Conservation (phyloP, 2,797 vertebrate species). For the Spea hammondii region DNA sequence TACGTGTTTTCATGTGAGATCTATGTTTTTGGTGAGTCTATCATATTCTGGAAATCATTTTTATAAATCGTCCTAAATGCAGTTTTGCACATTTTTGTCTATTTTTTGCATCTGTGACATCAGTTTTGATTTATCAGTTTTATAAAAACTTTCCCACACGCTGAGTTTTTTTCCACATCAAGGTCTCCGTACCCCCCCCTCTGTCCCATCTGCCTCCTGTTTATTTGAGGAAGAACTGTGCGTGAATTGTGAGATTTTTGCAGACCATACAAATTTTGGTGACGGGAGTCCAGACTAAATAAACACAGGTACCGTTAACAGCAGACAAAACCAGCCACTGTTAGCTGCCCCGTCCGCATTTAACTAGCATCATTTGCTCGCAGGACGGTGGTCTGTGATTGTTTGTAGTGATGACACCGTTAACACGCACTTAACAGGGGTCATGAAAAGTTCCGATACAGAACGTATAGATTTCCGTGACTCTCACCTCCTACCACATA, state of each 20-base stretch:
- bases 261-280: conserved; percentile 24
- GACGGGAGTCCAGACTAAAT: conserved; percentile 23
- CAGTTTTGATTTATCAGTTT: not conserved
- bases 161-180: not conserved
- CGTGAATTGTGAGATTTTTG: conserved; percentile 7
- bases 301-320: conserved; percentile 2
- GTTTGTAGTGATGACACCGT: conserved; percentile 15
- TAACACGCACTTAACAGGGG: conserved; percentile 22
- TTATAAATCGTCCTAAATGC: too few relatives aligned
- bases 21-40: too few relatives aligned
- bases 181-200: not conserved
- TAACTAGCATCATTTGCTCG: conserved; percentile 8
- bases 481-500: not conserved
- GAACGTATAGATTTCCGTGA: not conserved
- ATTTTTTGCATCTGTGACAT: too few relatives aligned
- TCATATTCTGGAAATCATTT: too few relatives aligned
- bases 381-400: not conserved
- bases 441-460: conserved; percentile 4
- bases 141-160: not conserved
- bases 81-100: too few relatives aligned
- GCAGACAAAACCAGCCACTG: conserved; percentile 13
- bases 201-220: conserved; percentile 17
- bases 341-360: not conserved
- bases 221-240: conserved; percentile 25
- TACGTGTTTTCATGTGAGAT: too few relatives aligned